These are phyloP conservation scores for Cheirogaleus major DNA, from an alignment of 2,797 vertebrate genomes.

Conservation along the genomic window DNA sequence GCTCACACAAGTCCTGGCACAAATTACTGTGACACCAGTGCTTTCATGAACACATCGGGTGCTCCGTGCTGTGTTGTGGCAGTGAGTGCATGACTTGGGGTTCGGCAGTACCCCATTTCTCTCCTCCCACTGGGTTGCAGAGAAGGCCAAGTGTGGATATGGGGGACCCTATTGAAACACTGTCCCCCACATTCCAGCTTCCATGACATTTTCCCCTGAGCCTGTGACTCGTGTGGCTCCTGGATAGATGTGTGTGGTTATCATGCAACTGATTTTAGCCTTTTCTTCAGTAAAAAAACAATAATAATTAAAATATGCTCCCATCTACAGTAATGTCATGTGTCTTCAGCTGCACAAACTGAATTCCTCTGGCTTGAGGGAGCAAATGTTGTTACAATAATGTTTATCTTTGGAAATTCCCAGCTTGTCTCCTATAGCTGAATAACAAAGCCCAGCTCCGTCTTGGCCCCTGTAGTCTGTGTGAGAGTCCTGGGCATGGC, in stretches of 20 bases:
- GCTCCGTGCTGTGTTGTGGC: not conserved
- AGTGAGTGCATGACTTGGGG: not conserved
- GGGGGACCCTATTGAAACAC: fast-evolving
- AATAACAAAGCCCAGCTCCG: not conserved
- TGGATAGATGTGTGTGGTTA: not conserved
- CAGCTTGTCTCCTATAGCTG: not conserved
- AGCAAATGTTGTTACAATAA: not conserved
- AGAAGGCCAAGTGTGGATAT: not conserved
- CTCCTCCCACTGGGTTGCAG: not conserved
- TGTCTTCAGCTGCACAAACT: not conserved
- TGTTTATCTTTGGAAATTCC: not conserved
- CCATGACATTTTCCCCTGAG: not conserved
- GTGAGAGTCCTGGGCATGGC: not conserved
- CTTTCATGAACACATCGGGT: not conserved
- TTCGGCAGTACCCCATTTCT: too few relatives aligned
- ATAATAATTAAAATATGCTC: not conserved
- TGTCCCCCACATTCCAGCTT: not conserved
- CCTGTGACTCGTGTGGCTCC: not conserved
- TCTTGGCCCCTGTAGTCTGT: not conserved
- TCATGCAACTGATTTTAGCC: not conserved
- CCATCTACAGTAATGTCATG: not conserved
- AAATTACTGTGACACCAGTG: not conserved
- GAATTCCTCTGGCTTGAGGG: not conserved
- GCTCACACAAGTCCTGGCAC: not conserved
- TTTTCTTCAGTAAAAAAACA: not conserved